Evolutionary conservation across 1,140 invertebrate genomes (phyloP).

Genomic region (Ceratina australensis): DNA sequence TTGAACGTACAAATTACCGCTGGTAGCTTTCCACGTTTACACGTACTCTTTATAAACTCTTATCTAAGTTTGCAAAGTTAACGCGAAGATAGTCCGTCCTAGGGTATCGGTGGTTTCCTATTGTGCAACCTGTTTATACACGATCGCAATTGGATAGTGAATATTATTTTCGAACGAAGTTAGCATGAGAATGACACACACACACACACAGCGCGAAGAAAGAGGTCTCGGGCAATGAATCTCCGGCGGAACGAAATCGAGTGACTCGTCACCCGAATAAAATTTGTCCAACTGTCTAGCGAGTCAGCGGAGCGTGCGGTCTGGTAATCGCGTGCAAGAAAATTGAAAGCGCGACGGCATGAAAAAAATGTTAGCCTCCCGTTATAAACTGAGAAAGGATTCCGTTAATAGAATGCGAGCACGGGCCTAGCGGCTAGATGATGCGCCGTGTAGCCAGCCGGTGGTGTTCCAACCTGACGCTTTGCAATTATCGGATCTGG

Average conservation of each 20-base stretch:
- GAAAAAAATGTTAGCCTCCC: conserved; percentile 20
- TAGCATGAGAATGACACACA: too few species aligned
- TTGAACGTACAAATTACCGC: not conserved
- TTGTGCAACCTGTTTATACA: not conserved
- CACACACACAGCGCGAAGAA: too few species aligned
- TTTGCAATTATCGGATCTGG: conserved; percentile 33
- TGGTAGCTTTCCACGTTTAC: not conserved
- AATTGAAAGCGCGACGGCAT: conserved; percentile 33
- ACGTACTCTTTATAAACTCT: not conserved
- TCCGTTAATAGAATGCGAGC: conserved; percentile 53
- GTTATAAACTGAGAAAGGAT: conserved; percentile 56
- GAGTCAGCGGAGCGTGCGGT: too few species aligned
- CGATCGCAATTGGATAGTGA: too few species aligned
- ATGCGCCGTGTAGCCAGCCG: too few species aligned
- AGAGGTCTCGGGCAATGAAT: too few species aligned
- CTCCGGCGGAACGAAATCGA: too few species aligned
- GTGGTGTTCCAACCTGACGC: not conserved
- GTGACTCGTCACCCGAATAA: too few species aligned
- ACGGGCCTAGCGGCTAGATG: not conserved
- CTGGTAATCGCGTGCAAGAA: conserved; percentile 5
- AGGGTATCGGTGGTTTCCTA: not conserved
- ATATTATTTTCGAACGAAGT: too few species aligned
- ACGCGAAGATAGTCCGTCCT: not conserved
- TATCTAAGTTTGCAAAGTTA: not conserved
- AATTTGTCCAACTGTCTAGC: too few species aligned